A percentile compares a stretch with the other conserved stretches of the same genome.
phyloP scores from a whole-genome alignment of 2,797 vertebrate genomes.

The Prunella strophiata region DNA sequence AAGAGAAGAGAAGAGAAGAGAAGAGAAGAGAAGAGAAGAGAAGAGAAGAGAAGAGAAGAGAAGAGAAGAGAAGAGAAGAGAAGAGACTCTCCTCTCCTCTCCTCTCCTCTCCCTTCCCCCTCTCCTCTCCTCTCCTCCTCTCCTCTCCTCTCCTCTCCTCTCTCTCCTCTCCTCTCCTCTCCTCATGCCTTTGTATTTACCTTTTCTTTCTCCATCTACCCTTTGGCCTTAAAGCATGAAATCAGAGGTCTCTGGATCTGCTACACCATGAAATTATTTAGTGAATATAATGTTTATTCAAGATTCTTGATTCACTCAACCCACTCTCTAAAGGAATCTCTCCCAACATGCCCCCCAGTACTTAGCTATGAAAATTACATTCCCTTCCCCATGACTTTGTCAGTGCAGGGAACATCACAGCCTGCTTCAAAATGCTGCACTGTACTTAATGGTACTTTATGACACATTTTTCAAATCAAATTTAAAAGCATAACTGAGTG shows the following conservation, averaged over 20 bases:
- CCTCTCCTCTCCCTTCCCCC: too few relatives aligned
- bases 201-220: background rate
- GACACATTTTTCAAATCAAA: slow-evolving; percentile 81
- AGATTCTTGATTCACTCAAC: slow-evolving; percentile 36
- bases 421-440: slow-evolving; percentile 67
- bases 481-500: slow-evolving; percentile 82
- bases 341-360: slow-evolving; percentile 29
- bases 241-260: background rate
- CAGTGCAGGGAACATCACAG: slow-evolving; percentile 42
- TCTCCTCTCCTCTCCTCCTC: too few relatives aligned
- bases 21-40: too few relatives aligned
- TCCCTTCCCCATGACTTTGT: slow-evolving; percentile 49
- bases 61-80: too few relatives aligned
- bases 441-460: slow-evolving; percentile 73
- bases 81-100: too few relatives aligned
- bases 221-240: background rate
- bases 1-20: too few relatives aligned
- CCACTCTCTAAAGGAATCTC: background rate
- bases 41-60: too few relatives aligned
- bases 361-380: slow-evolving; percentile 27
- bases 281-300: background rate
- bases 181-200: background rate
- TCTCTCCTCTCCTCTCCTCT: background rate
- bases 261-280: background rate
- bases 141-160: background rate